Evolutionary conservation across 64 coral and sea anemone genomes (phyloP), one percentile per base, ranked within the genome.

Genomic region (Dendronephthya gigantea): DNA sequence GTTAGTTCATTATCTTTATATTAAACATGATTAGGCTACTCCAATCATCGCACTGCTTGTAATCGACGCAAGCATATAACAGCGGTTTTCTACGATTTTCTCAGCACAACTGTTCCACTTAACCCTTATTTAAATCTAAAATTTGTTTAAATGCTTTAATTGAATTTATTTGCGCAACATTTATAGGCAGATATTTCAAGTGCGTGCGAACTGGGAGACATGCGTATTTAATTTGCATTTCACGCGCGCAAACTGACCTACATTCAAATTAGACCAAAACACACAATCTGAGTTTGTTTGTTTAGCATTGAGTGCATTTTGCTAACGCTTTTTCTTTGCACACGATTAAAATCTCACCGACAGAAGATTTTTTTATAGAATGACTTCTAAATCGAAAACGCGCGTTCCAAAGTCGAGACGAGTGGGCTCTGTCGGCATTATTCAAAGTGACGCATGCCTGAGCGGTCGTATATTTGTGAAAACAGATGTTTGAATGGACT

Each of bases 1-100:
- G 72, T 79, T 79, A 79, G 30, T 79, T 79, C 72, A 79, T 79
- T 79, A 79, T 79, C 72, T 79, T 79, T 79, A 34, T 79, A 79
- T 79, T 79, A 34, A 79, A 79, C 31, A 79, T 79, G 72, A 79
- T 79, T 79, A 79, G 72, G 9, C 15, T 39, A 7, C 17, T 34
- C 32, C 72, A 79, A 79, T 79, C 72, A 79, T 15, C 72, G 30
- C 72, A 34, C 36, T 29, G 19, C 36, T 34, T 79, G 15, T 39
- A 34, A 79, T 79, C 30, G 72, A 2, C 30, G 36, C 36, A 39
- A 45, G 36, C 32, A 79, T 33, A 79, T 17, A 79, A 39, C 72
- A 79, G 72, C 72, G 36, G 72, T 79, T 79, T 45, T 79, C 72
- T 36, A 28, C 19, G 72, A 79, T 79, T 79, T 79, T 39, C 72